phyloP scores from a whole-genome alignment of 2,888 invertebrate genomes.

The Rhagium mordax region DNA sequence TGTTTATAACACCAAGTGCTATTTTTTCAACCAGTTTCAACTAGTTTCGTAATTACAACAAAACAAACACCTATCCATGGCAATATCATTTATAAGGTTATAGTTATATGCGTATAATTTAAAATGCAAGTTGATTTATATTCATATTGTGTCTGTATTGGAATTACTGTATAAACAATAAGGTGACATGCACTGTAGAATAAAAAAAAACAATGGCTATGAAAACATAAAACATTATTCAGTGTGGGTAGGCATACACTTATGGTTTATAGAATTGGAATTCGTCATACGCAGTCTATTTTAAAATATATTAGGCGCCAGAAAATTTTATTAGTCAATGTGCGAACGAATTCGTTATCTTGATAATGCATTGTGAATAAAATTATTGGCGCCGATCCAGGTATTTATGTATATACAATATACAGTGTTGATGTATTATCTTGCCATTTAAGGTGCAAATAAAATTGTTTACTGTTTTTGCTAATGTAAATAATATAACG shows the following conservation, averaged over 20 bases:
- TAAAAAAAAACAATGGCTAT: constrained; percentile 22
- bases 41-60: neutral
- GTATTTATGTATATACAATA: neutral
- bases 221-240: constrained; percentile 15
- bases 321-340: constrained; percentile 36
- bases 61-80: neutral
- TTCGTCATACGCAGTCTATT: constrained; percentile 31
- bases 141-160: neutral
- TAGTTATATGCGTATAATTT: neutral
- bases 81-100: neutral
- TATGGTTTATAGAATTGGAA: neutral
- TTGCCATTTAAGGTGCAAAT: neutral
- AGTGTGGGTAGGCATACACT: constrained; percentile 19
- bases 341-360: constrained; percentile 36
- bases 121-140: neutral
- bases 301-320: constrained; percentile 37
- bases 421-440: neutral
- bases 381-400: constrained; percentile 32
- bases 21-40: neutral
- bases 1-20: too few species aligned
- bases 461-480: neutral
- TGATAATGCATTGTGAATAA: constrained; percentile 31
- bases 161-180: constrained; percentile 23
- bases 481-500: neutral
- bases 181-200: constrained; percentile 22